These are phyloP conservation scores for Penaeus chinensis DNA, from an alignment of 1,140 invertebrate genomes.

Conservation along the genomic window DNA sequence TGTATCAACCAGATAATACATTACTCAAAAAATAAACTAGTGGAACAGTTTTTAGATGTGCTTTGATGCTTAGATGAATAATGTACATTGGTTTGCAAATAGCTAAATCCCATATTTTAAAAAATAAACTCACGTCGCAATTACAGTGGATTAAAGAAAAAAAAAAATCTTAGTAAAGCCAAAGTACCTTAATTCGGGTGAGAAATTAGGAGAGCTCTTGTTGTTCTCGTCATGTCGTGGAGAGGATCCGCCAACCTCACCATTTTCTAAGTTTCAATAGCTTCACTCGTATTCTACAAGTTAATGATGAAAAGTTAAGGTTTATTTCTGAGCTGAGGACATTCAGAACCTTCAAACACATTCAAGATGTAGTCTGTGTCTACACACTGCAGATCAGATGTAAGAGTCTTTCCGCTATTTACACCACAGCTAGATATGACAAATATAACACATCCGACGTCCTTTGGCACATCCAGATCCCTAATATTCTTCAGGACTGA, in stretches of 20 bases:
- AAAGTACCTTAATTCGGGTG: no score
- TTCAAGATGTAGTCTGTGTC: constrained; percentile 13
- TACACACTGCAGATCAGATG: constrained; percentile 28
- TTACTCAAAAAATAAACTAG: no score
- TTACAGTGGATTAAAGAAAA: neutral
- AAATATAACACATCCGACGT: neutral
- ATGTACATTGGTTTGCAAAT: no score
- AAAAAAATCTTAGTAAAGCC: no score
- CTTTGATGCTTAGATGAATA: no score
- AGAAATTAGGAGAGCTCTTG: neutral
- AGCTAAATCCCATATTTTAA: no score
- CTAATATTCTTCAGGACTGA: neutral
- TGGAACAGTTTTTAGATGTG: no score
- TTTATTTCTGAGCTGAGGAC: constrained; percentile 35
- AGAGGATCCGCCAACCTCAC: constrained; percentile 35
- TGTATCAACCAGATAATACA: no score
- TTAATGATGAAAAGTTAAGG: constrained; percentile 43
- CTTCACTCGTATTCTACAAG: constrained; percentile 7
- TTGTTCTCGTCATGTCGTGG: constrained; percentile 16
- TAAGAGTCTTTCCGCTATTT: constrained; percentile 13
- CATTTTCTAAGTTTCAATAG: neutral
- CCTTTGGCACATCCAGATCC: neutral
- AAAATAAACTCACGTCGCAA: no score
- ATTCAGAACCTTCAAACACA: constrained; percentile 33
- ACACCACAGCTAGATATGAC: constrained; percentile 22